Conservation (phyloP, 1,140 invertebrate species). For the Colletes gigas region DNA sequence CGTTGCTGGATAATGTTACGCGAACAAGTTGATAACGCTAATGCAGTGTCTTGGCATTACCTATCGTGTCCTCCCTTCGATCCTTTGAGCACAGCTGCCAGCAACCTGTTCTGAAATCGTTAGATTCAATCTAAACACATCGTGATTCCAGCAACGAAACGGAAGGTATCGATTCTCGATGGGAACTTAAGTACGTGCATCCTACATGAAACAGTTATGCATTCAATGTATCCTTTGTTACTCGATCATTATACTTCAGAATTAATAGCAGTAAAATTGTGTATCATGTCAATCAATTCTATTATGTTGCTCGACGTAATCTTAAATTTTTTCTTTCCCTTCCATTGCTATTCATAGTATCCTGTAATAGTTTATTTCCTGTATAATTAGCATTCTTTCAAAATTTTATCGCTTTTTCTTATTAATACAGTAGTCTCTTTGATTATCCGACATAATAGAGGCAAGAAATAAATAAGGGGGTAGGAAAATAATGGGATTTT, state of each 20-base stretch:
- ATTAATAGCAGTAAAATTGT: slow-evolving; percentile 5
- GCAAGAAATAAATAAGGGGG: no score
- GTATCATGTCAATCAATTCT: neutral
- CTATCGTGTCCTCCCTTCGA: slow-evolving; percentile 26
- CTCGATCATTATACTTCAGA: neutral
- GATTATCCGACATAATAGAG: no score
- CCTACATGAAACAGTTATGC: neutral
- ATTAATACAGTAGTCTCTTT: no score
- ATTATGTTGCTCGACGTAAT: neutral
- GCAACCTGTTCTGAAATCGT: slow-evolving; percentile 55
- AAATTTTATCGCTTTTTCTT: no score
- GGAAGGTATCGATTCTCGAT: slow-evolving; percentile 20
- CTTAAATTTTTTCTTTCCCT: neutral
- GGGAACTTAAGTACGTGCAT: slow-evolving; percentile 23
- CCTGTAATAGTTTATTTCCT: no score
- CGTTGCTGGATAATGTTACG: slow-evolving; percentile 39
- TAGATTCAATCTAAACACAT: slow-evolving; percentile 18
- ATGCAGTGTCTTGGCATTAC: slow-evolving; percentile 31
- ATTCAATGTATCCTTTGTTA: slow-evolving; percentile 7
- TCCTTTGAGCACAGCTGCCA: slow-evolving; percentile 32
- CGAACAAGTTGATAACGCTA: slow-evolving; percentile 42
- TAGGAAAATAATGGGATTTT: no score
- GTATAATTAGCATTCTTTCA: no score
- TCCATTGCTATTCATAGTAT: neutral
- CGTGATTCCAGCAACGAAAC: slow-evolving; percentile 32